Base-by-base conservation (phyloP, 2,888 invertebrate genomes). In the Arge pagana region DNA sequence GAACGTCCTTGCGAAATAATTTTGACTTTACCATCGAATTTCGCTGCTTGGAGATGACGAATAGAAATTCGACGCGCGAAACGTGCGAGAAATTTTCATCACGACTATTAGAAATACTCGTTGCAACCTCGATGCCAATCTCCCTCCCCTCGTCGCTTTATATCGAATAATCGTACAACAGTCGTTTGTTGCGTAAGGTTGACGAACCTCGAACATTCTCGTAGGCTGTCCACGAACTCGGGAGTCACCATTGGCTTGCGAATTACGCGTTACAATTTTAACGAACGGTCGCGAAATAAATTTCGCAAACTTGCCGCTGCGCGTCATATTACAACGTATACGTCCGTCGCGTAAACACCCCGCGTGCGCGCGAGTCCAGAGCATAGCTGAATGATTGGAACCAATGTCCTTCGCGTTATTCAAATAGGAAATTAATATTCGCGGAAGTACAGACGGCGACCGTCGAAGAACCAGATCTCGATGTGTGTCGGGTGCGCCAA, bases 371-470 rank as follows among this genome's bases (percentile, higher is more conserved):
- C 8, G 8, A 26, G 10, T 19, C 13, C 10, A 15, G 28, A 3
- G 13, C 39, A 8, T 19, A 33, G 19, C 39, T 30, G 6, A 39
- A 49, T 28, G 37, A 39, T 21, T 2, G 40, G 4, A 23, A 33
- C 21, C 5, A 23, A 15, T 31, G 50, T 50, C 50, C 50, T 50
- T 50, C 30, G 40, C n/a, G 4, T 30, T 50, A 50, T 50, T 50
- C 41, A 41, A 41, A 51, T 53, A 51, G 50, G n/a, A 35, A 33
- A 49, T 48, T 48, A 48, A 48, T 48, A 50, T 50, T 26, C 50
- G 21, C 50, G 52, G 52, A 53, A 53, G 50, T 50, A n/a, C n/a
- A n/a, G n/a, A n/a, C n/a, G n/a, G n/a, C n/a, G n/a, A n/a, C n/a
- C 6, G 23, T 26, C 10, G 37, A 13, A 40, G 41, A 55, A 53